Conservation (phyloP, 2,888 invertebrate species). For the Ypsolopha scabrella region DNA sequence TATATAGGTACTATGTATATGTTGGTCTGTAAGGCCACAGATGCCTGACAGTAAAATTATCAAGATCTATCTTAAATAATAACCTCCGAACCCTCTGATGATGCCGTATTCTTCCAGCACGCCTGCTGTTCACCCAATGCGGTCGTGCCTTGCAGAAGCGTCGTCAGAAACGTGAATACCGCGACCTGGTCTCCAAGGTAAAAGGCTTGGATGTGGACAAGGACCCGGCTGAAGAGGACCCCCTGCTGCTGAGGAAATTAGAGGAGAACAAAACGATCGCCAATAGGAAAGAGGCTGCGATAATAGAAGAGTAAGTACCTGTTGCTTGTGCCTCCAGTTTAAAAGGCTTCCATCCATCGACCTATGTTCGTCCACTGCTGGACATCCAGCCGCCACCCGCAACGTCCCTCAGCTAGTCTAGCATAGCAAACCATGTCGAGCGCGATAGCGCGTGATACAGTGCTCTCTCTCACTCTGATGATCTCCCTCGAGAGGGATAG, state of each 20-base stretch:
- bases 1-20: no score
- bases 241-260: conserved; percentile 58
- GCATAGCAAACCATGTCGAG: no score
- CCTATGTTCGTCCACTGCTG: no score
- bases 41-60: no score
- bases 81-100: background rate
- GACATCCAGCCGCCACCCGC: no score
- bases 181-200: conserved; percentile 36
- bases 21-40: no score
- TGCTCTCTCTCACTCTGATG: no score
- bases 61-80: background rate
- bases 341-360: no score
- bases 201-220: conserved; percentile 16
- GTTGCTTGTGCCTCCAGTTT: no score
- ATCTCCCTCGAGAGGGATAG: no score
- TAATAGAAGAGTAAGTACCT: conserved; percentile 29
- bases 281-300: conserved; percentile 25
- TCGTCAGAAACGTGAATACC: conserved; percentile 46
- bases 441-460: no score
- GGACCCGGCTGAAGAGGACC: conserved; percentile 72
- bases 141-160: conserved; percentile 38
- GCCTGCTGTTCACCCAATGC: conserved; percentile 34
- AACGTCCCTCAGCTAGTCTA: no score
- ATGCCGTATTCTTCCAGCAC: conserved; percentile 21
- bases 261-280: conserved; percentile 50